Evolutionary conservation across 2,797 vertebrate genomes (phyloP), one percentile per base, ranked within the genome.

Genomic region (Rhadinocentrus ornatus): DNA sequence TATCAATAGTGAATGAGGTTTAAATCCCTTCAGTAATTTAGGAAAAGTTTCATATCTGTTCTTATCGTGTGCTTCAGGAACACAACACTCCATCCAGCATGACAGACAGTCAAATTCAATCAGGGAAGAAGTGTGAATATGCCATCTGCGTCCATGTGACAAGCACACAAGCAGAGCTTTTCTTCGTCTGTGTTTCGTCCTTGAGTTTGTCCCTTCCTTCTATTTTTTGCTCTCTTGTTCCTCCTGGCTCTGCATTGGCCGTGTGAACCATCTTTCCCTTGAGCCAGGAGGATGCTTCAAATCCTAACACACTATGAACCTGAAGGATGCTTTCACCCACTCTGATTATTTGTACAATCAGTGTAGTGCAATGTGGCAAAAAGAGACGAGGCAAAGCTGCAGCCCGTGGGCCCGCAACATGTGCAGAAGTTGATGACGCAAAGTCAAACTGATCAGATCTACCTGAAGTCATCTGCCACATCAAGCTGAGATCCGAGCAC

Each of bases 271-370:
- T 9, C 61, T 62, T 29, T 66, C 46, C 66, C 58, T 34, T 15
- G 0, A 71, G 80, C 65, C 24, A 66, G 31, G 16, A 8, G 26
- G 57, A 62, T 62, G 39, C 73, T 70, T 59, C 18, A 61, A 54
- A 50, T 71, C 68, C 69, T 54, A 44, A 22, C 69, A 59, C 65
- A 77, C 73, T 16, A 56, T 31, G 27, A 73, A 83, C 71, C 79
- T 73, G 35, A 24, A 71, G 75, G 56, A 66, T 27, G 31, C 1
- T 76, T 62, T 68, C 61, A 34, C 55, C 71, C 54, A 0, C 5
- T 0, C 37, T 41, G 62, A 5, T 48, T 50, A 18, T 16, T 57
- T 39, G 11, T 39, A 26, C 50, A 27, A 22, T 41, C 39, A 10
- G 2, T 10, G 35, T 22, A 12, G 18, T 29, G 60, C 13, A 15